Evolutionary conservation across 2,113 vertebrate genomes (phyloP).

Genomic region (Eptesicus fuscus): DNA sequence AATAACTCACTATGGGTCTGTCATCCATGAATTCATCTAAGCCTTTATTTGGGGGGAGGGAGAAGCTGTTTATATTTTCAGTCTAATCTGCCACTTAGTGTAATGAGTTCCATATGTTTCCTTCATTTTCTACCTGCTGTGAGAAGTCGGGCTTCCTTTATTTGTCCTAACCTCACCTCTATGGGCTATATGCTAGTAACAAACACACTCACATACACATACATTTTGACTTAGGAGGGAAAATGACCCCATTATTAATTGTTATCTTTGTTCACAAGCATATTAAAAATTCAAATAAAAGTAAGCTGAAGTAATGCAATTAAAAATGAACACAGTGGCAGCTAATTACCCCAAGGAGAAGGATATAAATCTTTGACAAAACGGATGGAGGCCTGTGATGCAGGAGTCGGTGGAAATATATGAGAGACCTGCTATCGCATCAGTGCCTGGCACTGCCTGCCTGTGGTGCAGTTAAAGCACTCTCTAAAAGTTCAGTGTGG

Average conservation of each 20-base stretch:
- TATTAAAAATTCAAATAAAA: conserved; percentile 71
- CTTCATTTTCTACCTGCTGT: conserved; percentile 68
- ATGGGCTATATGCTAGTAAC: neutral
- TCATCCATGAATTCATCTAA: conserved; percentile 56
- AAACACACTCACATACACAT: neutral
- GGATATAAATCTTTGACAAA: conserved; percentile 57
- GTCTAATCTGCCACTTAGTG: conserved; percentile 47
- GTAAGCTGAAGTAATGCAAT: conserved; percentile 42
- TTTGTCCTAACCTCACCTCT: conserved; percentile 70
- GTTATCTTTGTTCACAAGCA: conserved; percentile 59
- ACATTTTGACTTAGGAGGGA: neutral
- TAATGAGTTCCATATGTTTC: conserved; percentile 70
- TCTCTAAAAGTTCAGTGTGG: conserved; percentile 69
- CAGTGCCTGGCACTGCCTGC: neutral
- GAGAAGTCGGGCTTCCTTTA: conserved; percentile 55
- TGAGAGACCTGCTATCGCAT: neutral
- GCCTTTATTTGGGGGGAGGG: conserved; percentile 34
- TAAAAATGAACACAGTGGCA: conserved; percentile 41
- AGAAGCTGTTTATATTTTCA: conserved; percentile 67
- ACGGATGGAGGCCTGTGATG: neutral
- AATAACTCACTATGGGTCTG: conserved; percentile 43
- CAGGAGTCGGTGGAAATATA: conserved; percentile 22
- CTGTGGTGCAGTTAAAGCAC: conserved; percentile 50
- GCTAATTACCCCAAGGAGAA: conserved; percentile 50
- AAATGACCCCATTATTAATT: conserved; percentile 53